These are phyloP conservation scores for Thalassaphorura encarpata DNA, from an alignment of 1,140 invertebrate species.

Conservation along the genomic window DNA sequence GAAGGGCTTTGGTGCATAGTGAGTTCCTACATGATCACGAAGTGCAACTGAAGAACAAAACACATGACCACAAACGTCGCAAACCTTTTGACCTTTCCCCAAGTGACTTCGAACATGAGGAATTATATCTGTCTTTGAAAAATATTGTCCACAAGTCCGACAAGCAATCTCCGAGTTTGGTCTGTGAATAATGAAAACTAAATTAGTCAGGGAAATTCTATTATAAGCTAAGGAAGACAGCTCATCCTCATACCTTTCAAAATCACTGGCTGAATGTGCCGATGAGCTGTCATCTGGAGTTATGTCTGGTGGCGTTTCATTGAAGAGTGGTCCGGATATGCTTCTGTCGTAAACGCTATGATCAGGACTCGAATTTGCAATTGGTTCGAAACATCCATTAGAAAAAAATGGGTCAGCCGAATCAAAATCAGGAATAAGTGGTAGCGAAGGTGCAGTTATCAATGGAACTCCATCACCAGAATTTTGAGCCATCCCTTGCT, in stretches of 20 bases:
- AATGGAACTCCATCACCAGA: neutral
- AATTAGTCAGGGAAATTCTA: neutral
- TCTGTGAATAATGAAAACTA: too few species aligned
- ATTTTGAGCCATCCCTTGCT: neutral
- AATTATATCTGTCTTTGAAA: neutral
- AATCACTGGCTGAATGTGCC: neutral
- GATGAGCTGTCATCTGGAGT: neutral
- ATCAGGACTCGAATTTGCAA: too few species aligned
- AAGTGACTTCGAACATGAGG: neutral
- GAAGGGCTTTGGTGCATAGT: slow-evolving; percentile 1
- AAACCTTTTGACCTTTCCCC: neutral
- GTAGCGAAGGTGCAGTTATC: neutral
- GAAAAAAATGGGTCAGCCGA: neutral
- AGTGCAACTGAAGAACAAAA: neutral
- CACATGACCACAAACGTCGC: neutral
- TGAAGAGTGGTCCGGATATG: too few species aligned
- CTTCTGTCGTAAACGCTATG: too few species aligned
- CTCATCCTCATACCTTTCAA: neutral
- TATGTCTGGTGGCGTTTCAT: too few species aligned
- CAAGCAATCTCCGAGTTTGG: neutral
- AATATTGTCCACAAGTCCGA: neutral
- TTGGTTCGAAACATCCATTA: neutral
- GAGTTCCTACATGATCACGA: neutral
- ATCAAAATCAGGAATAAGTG: neutral
- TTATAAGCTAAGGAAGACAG: neutral